phyloP scores from a whole-genome alignment of 2,888 invertebrate species.

The Andricus curvator region DNA sequence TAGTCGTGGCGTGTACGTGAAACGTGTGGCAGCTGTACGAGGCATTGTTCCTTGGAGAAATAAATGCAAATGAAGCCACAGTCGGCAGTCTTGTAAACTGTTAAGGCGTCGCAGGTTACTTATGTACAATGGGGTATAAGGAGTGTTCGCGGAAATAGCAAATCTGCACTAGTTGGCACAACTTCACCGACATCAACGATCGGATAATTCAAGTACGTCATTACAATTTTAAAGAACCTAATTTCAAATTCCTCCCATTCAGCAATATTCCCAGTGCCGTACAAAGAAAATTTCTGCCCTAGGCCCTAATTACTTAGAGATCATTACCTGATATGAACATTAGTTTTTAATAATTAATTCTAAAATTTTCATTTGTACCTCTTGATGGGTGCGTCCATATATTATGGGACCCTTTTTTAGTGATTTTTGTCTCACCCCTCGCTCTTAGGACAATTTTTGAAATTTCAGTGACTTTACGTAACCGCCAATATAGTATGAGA shows the following conservation, averaged over 20 bases:
- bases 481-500: too few species aligned
- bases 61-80: slow-evolving; percentile 67
- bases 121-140: slow-evolving; percentile 50
- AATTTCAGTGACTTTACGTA: too few species aligned
- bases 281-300: too few species aligned
- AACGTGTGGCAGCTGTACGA: slow-evolving; percentile 35
- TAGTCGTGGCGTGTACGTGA: background rate
- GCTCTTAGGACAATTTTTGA: too few species aligned
- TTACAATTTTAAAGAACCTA: slow-evolving; percentile 5
- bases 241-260: background rate
- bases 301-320: too few species aligned
- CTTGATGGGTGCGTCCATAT: too few species aligned
- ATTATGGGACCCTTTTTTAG: too few species aligned
- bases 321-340: too few species aligned
- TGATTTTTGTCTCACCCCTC: too few species aligned
- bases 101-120: slow-evolving; percentile 61
- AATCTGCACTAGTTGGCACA: slow-evolving; percentile 61
- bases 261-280: background rate
- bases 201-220: background rate
- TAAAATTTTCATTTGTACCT: too few species aligned
- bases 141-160: slow-evolving; percentile 59
- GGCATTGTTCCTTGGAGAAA: slow-evolving; percentile 52
- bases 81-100: slow-evolving; percentile 62
- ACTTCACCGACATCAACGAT: slow-evolving; percentile 36
- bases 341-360: too few species aligned